Conservation (phyloP, 2,113 vertebrate species). For the Labrus mixtus region DNA sequence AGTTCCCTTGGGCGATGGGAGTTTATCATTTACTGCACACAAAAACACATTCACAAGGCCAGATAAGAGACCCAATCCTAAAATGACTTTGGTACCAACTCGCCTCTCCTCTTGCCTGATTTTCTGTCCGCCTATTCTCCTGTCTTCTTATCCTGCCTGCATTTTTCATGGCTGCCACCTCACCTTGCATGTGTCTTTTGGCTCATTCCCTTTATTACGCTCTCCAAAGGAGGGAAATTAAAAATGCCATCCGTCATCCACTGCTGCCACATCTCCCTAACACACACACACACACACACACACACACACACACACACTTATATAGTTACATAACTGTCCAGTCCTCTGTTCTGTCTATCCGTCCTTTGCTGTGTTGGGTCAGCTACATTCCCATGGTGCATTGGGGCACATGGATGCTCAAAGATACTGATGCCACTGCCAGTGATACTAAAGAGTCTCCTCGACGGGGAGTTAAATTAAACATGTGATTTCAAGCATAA, state of each 20-base stretch:
- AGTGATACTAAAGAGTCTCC: constrained; percentile 31
- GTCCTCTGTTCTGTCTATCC: constrained; percentile 45
- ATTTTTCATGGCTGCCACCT: constrained; percentile 34
- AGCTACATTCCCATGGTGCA: constrained; percentile 58
- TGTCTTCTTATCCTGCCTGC: constrained; percentile 6
- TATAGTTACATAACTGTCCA: constrained; percentile 29
- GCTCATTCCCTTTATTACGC: constrained; percentile 16
- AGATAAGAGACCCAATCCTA: not conserved
- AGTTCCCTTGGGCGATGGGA: not conserved
- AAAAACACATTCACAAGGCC: not conserved
- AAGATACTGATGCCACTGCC: constrained; percentile 51
- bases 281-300: constrained; percentile 14
- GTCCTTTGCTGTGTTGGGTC: constrained; percentile 65
- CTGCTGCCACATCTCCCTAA: constrained; percentile 1
- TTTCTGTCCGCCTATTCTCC: not conserved
- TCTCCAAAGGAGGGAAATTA: constrained; percentile 39
- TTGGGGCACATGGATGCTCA: constrained; percentile 54
- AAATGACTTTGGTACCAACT: no score
- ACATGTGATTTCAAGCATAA: constrained; percentile 46
- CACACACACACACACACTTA: constrained; percentile 18
- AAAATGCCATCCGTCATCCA: constrained; percentile 46
- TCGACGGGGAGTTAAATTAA: constrained; percentile 46
- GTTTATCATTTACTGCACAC: not conserved
- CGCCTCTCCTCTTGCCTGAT: constrained; percentile 8
- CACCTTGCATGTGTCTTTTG: constrained; percentile 44